These are phyloP conservation scores for Carlito syrichta DNA, from an alignment of 2,113 vertebrate genomes.

Conservation along the genomic window DNA sequence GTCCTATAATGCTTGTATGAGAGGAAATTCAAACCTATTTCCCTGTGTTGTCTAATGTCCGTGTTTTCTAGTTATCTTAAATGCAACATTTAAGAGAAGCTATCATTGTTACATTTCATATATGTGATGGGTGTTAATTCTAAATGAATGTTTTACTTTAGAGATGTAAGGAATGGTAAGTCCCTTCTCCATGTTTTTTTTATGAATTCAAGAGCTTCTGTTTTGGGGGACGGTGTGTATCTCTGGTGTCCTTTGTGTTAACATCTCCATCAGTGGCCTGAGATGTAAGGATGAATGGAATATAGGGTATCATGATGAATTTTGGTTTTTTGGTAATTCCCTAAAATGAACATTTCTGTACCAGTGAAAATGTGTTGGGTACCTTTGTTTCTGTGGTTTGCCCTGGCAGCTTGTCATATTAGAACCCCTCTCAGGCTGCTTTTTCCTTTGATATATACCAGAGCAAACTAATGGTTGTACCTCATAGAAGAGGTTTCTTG, in stretches of 20 bases:
- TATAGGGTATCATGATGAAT: neutral
- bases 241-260: neutral
- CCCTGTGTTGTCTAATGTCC: neutral
- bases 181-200: neutral
- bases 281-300: neutral
- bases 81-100: neutral
- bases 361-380: neutral
- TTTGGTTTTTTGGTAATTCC: neutral
- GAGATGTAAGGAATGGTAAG: neutral
- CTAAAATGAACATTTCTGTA: neutral
- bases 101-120: neutral
- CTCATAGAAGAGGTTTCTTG: neutral
- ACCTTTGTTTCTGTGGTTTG: neutral
- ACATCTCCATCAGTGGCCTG: neutral
- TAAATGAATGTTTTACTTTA: neutral
- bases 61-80: neutral
- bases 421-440: neutral
- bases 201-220: neutral
- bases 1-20: neutral
- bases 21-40: neutral
- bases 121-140: neutral
- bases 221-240: neutral
- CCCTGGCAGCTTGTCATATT: neutral
- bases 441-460: neutral
- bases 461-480: neutral